A percentile compares a stretch with the other conserved stretches of the same genome.
phyloP scores from a whole-genome alignment of 2,113 vertebrate species.

The Malurus cyaneus region DNA sequence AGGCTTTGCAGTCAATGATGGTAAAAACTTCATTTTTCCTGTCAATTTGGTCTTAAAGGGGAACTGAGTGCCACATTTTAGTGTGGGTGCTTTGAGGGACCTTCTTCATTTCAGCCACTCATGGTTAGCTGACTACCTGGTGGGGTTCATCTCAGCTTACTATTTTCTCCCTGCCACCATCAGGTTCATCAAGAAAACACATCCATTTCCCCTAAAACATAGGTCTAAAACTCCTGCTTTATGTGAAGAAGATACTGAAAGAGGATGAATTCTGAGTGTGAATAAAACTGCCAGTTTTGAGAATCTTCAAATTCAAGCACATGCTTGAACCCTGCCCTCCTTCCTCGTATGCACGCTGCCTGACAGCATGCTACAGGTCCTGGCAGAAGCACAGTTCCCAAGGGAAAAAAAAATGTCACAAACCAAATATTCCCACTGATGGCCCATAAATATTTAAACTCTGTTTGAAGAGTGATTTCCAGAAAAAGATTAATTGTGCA shows the following conservation, averaged over 20 bases:
- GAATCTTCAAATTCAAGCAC: neutral
- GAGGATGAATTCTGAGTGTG: neutral
- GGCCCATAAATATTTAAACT: constrained; percentile 29
- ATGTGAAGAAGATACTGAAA: neutral
- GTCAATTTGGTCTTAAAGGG: neutral
- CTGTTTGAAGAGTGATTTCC: constrained; percentile 15
- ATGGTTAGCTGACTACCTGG: neutral
- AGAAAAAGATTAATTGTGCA: constrained; percentile 1
- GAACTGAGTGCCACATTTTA: accelerated
- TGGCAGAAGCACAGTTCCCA: neutral
- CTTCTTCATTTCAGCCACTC: neutral
- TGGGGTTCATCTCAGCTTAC: accelerated
- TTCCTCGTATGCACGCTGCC: neutral
- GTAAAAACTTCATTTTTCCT: neutral
- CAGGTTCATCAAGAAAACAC: neutral
- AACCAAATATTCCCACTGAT: neutral
- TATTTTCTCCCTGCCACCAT: neutral
- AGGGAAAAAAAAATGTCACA: neutral
- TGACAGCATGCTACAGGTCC: neutral
- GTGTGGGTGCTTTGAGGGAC: neutral
- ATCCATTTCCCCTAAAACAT: neutral
- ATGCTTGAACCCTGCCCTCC: neutral
- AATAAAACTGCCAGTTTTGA: neutral
- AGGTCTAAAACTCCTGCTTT: neutral
- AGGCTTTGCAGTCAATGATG: neutral